phyloP scores from a whole-genome alignment of 1,140 invertebrate genomes.

The Euura saliciscinereae region DNA sequence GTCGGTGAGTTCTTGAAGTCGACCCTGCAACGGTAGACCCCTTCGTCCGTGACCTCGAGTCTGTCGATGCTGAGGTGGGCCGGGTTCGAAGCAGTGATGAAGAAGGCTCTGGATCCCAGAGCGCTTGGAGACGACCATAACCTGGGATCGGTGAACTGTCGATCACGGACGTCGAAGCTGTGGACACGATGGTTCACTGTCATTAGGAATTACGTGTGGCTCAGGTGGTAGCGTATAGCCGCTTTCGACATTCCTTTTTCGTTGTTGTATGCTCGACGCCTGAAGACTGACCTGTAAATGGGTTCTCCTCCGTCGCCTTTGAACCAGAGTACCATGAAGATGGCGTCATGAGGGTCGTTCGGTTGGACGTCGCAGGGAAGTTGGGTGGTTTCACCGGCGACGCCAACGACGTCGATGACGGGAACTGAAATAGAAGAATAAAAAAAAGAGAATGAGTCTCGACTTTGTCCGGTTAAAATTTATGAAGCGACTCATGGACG shows the following conservation, averaged over 20 bases:
- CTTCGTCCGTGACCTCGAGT: conserved; percentile 59
- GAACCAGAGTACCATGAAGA: conserved; percentile 67
- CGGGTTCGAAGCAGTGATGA: conserved; percentile 54
- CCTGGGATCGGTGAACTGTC: conserved; percentile 40
- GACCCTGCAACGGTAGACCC: conserved; percentile 65
- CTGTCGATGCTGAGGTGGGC: conserved; percentile 61
- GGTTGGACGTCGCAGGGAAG: conserved; percentile 64
- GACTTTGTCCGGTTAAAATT: neutral
- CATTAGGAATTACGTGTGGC: too few species aligned
- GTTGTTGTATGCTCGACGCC: neutral
- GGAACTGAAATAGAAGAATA: conserved; percentile 48
- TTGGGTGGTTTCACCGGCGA: conserved; percentile 60
- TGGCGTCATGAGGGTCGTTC: conserved; percentile 52
- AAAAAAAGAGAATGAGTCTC: conserved; percentile 9
- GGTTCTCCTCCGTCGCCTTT: conserved; percentile 62
- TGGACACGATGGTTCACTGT: too few species aligned
- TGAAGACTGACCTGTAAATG: conserved; percentile 62
- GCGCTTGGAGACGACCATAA: conserved; percentile 55
- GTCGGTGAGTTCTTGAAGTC: conserved; percentile 67
- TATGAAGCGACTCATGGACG: neutral
- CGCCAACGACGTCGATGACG: conserved; percentile 53
- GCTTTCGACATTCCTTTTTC: too few species aligned
- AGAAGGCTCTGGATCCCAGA: conserved; percentile 56
- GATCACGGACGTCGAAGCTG: conserved; percentile 57
- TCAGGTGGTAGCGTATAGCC: too few species aligned